phyloP scores from a whole-genome alignment of 2,797 vertebrate species.

The Sternotherus odoratus region DNA sequence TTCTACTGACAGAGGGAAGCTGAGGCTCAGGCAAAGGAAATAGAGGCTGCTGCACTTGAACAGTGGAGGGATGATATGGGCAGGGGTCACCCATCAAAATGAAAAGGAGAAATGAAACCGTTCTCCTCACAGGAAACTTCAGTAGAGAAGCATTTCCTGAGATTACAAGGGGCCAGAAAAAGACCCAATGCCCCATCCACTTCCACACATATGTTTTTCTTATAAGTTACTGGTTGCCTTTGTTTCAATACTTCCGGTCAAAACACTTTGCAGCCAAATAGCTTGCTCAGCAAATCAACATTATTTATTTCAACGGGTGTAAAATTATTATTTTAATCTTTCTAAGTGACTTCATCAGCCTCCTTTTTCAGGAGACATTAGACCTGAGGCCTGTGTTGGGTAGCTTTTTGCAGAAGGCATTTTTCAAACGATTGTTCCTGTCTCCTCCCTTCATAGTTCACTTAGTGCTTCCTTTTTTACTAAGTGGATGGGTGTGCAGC shows the following conservation, averaged over 20 bases:
- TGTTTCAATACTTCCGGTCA: neutral
- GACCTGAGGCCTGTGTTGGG: neutral
- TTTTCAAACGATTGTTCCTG: neutral
- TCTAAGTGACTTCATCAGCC: neutral
- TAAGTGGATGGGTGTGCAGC: neutral
- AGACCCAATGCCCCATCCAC: neutral
- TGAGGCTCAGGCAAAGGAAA: neutral
- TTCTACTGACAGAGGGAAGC: neutral
- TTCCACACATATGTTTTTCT: neutral
- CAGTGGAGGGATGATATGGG: neutral
- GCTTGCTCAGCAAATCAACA: neutral
- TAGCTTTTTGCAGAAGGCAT: neutral
- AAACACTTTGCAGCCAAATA: neutral
- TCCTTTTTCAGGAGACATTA: neutral
- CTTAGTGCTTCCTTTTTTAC: neutral
- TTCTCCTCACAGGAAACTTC: neutral
- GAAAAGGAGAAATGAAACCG: neutral
- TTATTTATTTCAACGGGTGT: neutral
- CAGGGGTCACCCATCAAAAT: neutral
- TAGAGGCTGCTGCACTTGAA: neutral
- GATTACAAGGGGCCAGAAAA: neutral
- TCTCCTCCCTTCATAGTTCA: neutral
- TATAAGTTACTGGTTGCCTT: neutral
- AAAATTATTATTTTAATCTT: neutral
- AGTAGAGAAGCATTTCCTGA: neutral